These are phyloP conservation scores for Uropsilus gracilis DNA, from an alignment of 2,113 vertebrate species.

Conservation along the genomic window DNA sequence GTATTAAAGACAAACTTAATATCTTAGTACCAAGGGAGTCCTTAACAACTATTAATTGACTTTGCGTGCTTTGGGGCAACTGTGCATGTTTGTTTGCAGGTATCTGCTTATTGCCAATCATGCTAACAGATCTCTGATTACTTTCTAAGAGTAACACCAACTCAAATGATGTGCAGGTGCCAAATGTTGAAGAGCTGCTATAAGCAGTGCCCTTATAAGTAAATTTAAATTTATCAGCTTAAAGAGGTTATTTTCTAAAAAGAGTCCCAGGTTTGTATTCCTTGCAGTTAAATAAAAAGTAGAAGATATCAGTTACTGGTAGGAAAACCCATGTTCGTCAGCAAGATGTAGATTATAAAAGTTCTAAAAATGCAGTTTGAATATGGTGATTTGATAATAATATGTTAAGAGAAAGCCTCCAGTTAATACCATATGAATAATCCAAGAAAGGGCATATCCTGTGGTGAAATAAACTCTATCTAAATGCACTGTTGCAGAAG, in stretches of 20 bases:
- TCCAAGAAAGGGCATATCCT: neutral
- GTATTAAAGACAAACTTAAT: neutral
- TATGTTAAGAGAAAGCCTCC: neutral
- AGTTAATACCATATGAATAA: neutral
- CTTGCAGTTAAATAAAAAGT: conserved; percentile 11
- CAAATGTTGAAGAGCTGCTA: neutral
- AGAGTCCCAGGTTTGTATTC: neutral
- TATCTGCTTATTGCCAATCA: neutral
- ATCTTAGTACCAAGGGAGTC: neutral
- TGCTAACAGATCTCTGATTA: neutral
- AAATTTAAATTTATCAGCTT: conserved; percentile 13
- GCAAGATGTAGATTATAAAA: neutral
- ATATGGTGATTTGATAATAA: neutral
- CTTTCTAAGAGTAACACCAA: neutral
- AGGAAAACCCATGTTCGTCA: neutral
- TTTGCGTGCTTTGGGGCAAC: neutral
- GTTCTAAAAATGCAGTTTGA: neutral
- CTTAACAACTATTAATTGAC: neutral
- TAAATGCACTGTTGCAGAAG: neutral
- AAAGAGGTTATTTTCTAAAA: conserved; percentile 45
- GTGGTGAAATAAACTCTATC: neutral
- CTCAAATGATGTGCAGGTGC: conserved; percentile 14
- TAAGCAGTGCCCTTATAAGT: neutral
- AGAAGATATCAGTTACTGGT: neutral
- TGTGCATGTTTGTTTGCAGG: neutral